Evolutionary conservation across 30 jellyfish, hydroid and myxozoan species (phyloP), one percentile per base, ranked within the genome.

Genomic region (Euphysa ruthae): DNA sequence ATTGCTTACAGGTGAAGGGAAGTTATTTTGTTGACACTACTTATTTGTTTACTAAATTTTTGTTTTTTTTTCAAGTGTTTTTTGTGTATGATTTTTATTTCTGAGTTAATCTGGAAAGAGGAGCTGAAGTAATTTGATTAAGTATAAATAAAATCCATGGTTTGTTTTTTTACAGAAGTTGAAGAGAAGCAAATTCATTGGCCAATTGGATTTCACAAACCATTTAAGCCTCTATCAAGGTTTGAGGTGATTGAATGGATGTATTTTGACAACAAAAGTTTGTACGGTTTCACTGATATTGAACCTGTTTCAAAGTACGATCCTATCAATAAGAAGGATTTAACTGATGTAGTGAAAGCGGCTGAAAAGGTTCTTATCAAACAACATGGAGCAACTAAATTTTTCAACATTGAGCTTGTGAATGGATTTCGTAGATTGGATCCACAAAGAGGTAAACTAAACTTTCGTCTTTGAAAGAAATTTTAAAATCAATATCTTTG

Each of bases 211-310:
- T 81, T 81, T 68, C 75, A 84, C 1, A 81, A 58, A n/a, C 91
- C 98, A 4, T 90, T 90, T 71, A 81, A 81, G 52, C 95, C 98
- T 33, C 51, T 60, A 55, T 61, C 94, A 29, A 38, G 98, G 56
- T 90, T 90, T 71, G 98, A 90, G 64, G 98, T 90, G 27, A 90
- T 76, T 55, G 78, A 71, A 44, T 90, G 98, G 98, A 64, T 81
- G 66, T 90, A 81, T 65, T 90, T 90, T 70, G 77, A 71, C n/a
- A 58, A 60, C 13, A 60, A 69, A 24, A 44, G 69, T 22, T 49
- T 81, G 16, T 90, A 52, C 28, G 98, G 93, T 1, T 61, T 63
- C 27, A 43, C 65, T 6, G 94, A 78, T 34, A 29, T 64, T 4
- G 88, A 58, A 46, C 93, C 98, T n/a, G 84, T 76, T 15, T 66